phyloP scores from a whole-genome alignment of 64 coral and sea anemone species.

The Platygyra sinensis region DNA sequence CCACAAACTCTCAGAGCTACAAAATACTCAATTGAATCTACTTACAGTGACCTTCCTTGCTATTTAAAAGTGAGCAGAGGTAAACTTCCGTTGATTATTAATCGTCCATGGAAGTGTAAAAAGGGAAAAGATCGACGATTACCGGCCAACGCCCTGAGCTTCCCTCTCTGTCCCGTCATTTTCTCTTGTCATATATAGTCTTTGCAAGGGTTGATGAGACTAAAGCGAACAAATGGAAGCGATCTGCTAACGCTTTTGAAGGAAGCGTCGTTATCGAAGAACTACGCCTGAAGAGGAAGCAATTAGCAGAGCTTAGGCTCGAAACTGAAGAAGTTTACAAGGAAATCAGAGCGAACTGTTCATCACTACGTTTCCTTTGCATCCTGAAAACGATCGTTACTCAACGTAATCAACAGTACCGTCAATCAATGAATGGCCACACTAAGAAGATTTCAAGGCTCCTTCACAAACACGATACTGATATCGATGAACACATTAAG shows the following conservation, averaged over 20 bases:
- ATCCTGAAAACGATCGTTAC: neutral
- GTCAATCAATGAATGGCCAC: neutral
- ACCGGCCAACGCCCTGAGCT: too few species aligned
- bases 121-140: too few species aligned
- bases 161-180: too few species aligned
- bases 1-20: too few species aligned
- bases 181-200: too few species aligned
- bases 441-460: neutral
- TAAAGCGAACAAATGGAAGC: neutral
- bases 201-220: too few species aligned
- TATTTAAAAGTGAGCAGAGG: too few species aligned
- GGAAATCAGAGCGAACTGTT: neutral
- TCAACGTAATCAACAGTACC: neutral
- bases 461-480: neutral
- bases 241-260: neutral
- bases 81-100: too few species aligned
- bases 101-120: too few species aligned
- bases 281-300: neutral
- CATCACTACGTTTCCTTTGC: neutral
- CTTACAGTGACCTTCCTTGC: too few species aligned
- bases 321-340: neutral
- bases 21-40: too few species aligned
- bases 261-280: neutral
- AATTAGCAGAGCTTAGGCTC: neutral
- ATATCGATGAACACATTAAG: slow-evolving; percentile 16